Conservation (phyloP, 2,888 invertebrate genomes). For the Ochropleura plecta region DNA sequence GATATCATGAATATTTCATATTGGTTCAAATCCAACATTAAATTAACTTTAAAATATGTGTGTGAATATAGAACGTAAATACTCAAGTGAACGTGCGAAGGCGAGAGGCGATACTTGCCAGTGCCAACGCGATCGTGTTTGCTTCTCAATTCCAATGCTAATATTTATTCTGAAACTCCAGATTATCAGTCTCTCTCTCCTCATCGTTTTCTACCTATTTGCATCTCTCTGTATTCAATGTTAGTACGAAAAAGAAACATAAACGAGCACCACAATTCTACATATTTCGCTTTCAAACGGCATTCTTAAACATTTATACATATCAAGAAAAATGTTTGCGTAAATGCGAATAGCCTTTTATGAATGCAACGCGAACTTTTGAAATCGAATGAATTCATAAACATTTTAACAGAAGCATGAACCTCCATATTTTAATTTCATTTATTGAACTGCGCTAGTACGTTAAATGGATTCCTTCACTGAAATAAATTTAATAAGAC, state of each 20-base stretch:
- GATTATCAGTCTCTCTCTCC: conserved; percentile 69
- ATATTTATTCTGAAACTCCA: conserved; percentile 74
- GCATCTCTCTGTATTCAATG: conserved; percentile 60
- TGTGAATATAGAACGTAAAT: conserved; percentile 67
- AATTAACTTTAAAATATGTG: conserved; percentile 61
- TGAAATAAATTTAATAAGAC: conserved; percentile 15
- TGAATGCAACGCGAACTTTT: conserved; percentile 46
- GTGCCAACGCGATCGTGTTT: conserved; percentile 72
- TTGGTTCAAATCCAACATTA: conserved; percentile 29
- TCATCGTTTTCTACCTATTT: conserved; percentile 64
- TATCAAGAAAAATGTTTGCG: conserved; percentile 32
- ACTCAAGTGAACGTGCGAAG: conserved; percentile 68
- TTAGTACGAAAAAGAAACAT: conserved; percentile 44
- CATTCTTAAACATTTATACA: conserved; percentile 24
- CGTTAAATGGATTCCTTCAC: conserved; percentile 26
- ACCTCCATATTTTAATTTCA: conserved; percentile 37
- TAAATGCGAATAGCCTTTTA: conserved; percentile 50
- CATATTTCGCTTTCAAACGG: conserved; percentile 20
- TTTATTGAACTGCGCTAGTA: conserved; percentile 38
- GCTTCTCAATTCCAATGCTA: conserved; percentile 77
- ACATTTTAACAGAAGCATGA: conserved; percentile 19
- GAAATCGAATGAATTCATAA: conserved; percentile 50
- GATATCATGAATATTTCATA: conserved; percentile 23
- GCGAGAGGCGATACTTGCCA: conserved; percentile 71
- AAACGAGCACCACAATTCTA: conserved; percentile 28